These are phyloP conservation scores for Actenoides hombroni DNA, from an alignment of 2,113 vertebrate species.

Conservation along the genomic window DNA sequence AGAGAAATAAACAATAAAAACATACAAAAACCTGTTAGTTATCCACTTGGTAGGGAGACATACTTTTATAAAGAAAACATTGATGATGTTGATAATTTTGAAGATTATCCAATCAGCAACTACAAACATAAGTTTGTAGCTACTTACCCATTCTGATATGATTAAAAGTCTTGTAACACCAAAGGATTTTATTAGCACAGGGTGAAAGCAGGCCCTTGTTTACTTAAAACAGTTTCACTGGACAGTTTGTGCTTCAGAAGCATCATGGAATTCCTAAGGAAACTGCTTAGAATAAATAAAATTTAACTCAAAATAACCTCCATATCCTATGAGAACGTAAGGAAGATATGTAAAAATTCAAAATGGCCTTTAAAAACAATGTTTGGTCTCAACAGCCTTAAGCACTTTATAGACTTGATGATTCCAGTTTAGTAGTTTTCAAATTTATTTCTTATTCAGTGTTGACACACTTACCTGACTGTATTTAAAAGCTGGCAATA, in stretches of 20 bases:
- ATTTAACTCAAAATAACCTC: neutral
- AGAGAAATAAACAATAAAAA: conserved; percentile 59
- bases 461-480: neutral
- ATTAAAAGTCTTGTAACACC: neutral
- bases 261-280: neutral
- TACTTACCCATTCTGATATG: neutral
- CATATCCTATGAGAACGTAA: neutral
- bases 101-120: neutral
- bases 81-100: neutral
- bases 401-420: neutral
- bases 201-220: neutral
- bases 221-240: neutral
- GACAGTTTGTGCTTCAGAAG: neutral
- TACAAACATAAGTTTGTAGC: neutral
- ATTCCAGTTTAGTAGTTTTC: neutral
- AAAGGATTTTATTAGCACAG: neutral
- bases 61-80: conserved; percentile 13
- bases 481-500: neutral
- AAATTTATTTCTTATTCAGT: neutral
- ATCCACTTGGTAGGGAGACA: conserved; percentile 18
- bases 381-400: neutral
- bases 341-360: neutral
- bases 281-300: neutral
- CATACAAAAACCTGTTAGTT: conserved; percentile 42
- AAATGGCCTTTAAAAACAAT: neutral